A percentile compares a stretch with the other conserved stretches of the same genome.
Evolutionary conservation across 2,113 vertebrate genomes (phyloP).

Genomic region (Vanacampus margaritifer): DNA sequence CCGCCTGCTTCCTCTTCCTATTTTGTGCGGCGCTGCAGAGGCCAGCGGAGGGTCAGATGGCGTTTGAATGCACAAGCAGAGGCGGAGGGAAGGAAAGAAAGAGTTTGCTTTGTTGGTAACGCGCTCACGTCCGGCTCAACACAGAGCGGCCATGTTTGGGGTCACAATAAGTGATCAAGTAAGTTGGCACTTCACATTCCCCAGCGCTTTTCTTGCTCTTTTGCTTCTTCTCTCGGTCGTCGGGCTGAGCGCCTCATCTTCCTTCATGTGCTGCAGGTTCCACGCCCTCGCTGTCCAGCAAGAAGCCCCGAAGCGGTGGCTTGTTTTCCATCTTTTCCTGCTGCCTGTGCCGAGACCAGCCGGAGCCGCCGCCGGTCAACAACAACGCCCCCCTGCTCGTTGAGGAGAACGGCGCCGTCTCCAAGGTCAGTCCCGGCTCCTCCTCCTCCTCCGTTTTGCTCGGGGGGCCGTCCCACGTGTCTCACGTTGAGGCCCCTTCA

Average conservation of each 20-base stretch:
- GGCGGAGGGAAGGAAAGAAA: conserved; percentile 49
- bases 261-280: conserved; percentile 69
- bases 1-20: conserved; percentile 69
- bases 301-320: conserved; percentile 81
- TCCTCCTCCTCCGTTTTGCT: neutral
- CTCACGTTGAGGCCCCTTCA: conserved; percentile 17
- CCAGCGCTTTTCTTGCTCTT: neutral
- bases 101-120: conserved; percentile 57
- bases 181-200: too few relatives aligned
- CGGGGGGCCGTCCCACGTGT: neutral
- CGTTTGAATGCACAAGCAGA: conserved; percentile 53
- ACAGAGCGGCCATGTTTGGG: conserved; percentile 25
- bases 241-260: neutral
- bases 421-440: conserved; percentile 73
- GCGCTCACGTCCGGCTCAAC: conserved; percentile 56
- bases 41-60: conserved; percentile 55
- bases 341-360: conserved; percentile 82
- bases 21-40: conserved; percentile 39
- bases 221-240: neutral
- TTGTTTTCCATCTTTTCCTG: conserved; percentile 85
- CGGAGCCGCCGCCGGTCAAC: conserved; percentile 76
- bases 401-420: conserved; percentile 83
- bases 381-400: conserved; percentile 85
- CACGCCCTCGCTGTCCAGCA: conserved; percentile 68
- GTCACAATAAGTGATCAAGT: neutral